Percentiles rank a stretch among this genome's conserved stretches.
These are phyloP conservation scores for Charadrius vociferus DNA, from an alignment of 2,113 vertebrate species.

Conservation along the genomic window DNA sequence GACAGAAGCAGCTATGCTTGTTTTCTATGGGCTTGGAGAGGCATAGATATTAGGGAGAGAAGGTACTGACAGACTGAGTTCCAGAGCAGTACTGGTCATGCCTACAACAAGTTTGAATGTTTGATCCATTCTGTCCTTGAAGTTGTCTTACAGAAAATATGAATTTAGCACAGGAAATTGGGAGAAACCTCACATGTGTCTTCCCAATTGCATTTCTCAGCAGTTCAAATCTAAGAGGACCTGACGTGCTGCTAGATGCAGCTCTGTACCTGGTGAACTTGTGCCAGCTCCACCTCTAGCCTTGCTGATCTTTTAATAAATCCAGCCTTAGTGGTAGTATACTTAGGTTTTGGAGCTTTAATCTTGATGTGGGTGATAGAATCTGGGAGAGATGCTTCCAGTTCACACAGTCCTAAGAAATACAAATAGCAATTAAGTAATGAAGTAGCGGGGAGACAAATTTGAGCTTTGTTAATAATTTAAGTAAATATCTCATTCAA, in stretches of 20 bases:
- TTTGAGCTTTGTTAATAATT: not conserved
- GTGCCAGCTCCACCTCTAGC: constrained; percentile 70
- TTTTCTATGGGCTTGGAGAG: not conserved
- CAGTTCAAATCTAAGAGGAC: not conserved
- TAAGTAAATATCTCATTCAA: not conserved
- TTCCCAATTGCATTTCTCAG: not conserved
- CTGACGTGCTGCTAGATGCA: not conserved
- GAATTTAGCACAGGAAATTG: not conserved
- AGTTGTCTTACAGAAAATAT: not conserved
- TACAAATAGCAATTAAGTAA: not conserved
- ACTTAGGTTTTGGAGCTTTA: constrained; percentile 69
- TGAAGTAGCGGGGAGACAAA: not conserved
- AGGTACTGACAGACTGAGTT: not conserved
- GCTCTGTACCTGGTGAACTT: constrained; percentile 83
- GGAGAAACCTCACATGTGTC: not conserved
- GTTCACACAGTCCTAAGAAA: constrained; percentile 79
- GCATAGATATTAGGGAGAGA: not conserved
- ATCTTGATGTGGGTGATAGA: constrained; percentile 71
- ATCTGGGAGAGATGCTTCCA: constrained; percentile 78
- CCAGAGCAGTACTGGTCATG: not conserved
- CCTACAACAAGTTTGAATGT: not conserved
- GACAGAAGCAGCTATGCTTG: not conserved
- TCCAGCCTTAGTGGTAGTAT: constrained; percentile 62
- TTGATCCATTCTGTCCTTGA: not conserved
- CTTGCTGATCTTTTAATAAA: constrained; percentile 72